A percentile compares a stretch with the other conserved stretches of the same genome.
Conservation (phyloP, 2,888 invertebrate species). For the Tiliacea aurago region DNA sequence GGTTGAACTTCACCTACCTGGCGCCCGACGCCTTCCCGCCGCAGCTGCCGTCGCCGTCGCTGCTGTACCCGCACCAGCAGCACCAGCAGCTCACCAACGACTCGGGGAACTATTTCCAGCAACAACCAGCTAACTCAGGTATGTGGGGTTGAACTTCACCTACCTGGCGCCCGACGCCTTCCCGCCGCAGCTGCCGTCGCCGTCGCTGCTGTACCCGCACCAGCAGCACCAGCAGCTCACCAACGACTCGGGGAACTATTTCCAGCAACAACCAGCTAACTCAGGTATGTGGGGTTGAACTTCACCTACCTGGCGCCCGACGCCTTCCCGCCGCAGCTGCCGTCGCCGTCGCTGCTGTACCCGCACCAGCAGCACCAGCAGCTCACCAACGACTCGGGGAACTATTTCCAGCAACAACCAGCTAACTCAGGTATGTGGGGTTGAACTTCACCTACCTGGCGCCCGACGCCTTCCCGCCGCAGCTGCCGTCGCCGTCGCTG, state of each 20-base stretch:
- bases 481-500: constrained; percentile 73
- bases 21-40: constrained; percentile 68
- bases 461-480: constrained; percentile 68
- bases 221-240: constrained; percentile 73
- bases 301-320: constrained; percentile 73
- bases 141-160: no score
- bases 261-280: constrained; percentile 73
- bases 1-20: no score
- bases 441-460: constrained; percentile 78
- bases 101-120: constrained; percentile 79
- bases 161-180: constrained; percentile 72
- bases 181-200: constrained; percentile 74
- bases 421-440: no score
- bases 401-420: constrained; percentile 78
- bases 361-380: constrained; percentile 75
- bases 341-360: constrained; percentile 72
- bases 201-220: constrained; percentile 73
- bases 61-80: constrained; percentile 76
- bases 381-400: constrained; percentile 71
- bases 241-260: constrained; percentile 77
- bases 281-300: no score
- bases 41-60: constrained; percentile 73
- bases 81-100: constrained; percentile 72
- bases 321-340: constrained; percentile 73
- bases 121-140: constrained; percentile 67